These are phyloP conservation scores for Parauchenoglanis punctatus DNA, from an alignment of 2,797 vertebrate species.

Conservation along the genomic window DNA sequence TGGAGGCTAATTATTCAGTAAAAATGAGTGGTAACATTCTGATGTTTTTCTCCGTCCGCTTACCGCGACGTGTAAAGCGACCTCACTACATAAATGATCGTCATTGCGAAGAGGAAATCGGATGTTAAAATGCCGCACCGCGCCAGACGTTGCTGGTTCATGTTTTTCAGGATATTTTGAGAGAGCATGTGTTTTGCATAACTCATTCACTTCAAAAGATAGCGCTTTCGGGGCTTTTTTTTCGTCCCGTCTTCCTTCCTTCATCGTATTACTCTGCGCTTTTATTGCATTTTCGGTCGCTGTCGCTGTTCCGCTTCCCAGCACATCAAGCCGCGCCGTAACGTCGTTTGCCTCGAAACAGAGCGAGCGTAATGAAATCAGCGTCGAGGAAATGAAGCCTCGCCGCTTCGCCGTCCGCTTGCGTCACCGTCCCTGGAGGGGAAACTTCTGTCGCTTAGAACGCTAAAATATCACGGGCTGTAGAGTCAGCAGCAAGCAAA, in stretches of 20 bases:
- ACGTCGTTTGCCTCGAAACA: slow-evolving; percentile 55
- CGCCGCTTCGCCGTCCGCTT: slow-evolving; percentile 46
- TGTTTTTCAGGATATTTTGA: background rate
- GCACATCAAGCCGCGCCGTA: slow-evolving; percentile 51
- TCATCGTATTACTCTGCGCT: slow-evolving; percentile 1
- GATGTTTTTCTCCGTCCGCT: no score
- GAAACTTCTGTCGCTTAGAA: background rate
- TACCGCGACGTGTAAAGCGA: background rate
- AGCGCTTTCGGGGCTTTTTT: background rate
- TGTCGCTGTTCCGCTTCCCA: slow-evolving; percentile 26
- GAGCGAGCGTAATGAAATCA: slow-evolving; percentile 61
- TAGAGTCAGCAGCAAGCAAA: background rate
- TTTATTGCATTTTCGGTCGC: slow-evolving; percentile 41
- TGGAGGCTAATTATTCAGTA: background rate
- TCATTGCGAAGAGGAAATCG: background rate
- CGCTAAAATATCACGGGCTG: background rate
- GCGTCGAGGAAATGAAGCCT: slow-evolving; percentile 57
- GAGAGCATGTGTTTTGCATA: background rate
- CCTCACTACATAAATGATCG: background rate
- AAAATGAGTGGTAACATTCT: background rate
- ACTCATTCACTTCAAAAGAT: background rate
- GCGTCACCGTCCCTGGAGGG: slow-evolving; percentile 29
- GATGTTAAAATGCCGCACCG: background rate
- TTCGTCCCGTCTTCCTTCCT: no score
- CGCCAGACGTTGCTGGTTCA: background rate